A percentile compares a stretch with the other conserved stretches of the same genome.
Evolutionary conservation across 2,888 invertebrate genomes (phyloP).

Genomic region (Amblyteles armatorius): DNA sequence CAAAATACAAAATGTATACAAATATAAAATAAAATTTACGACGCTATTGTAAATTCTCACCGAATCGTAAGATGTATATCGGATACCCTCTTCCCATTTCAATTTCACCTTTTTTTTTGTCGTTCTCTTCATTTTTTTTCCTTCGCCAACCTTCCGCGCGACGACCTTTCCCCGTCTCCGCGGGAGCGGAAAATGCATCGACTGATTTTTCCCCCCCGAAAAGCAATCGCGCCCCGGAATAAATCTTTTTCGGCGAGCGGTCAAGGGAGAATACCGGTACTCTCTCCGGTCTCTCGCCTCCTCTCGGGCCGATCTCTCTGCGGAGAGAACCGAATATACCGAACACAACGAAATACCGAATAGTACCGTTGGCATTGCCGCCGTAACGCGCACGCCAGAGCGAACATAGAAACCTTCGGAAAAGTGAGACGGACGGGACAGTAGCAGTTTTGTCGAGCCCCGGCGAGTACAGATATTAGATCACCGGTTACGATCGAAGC

Average conservation of each 20-base stretch:
- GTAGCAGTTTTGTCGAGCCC: constrained; percentile 44
- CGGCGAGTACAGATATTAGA: constrained; percentile 55
- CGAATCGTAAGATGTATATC: neutral
- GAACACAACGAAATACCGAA: neutral
- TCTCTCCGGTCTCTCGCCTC: constrained; percentile 15
- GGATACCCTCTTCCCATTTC: neutral
- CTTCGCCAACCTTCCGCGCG: neutral
- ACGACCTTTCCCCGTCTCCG: neutral
- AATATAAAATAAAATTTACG: neutral
- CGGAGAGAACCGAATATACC: neutral
- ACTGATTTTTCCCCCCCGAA: constrained; percentile 36
- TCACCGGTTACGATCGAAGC: constrained; percentile 60
- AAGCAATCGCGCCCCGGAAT: constrained; percentile 32
- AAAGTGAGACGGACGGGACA: constrained; percentile 42
- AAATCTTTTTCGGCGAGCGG: constrained; percentile 36
- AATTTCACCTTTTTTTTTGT: neutral
- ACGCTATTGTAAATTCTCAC: neutral
- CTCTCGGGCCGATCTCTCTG: neutral
- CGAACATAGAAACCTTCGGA: constrained; percentile 35
- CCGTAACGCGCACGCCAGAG: constrained; percentile 48
- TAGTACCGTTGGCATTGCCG: neutral
- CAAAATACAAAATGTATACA: neutral
- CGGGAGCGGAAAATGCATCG: constrained; percentile 11
- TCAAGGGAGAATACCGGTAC: constrained; percentile 34
- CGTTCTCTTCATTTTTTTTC: neutral